A percentile compares a stretch with the other conserved stretches of the same genome.
phyloP scores from a whole-genome alignment of 2,888 invertebrate genomes.

The Leuctra nigra region DNA sequence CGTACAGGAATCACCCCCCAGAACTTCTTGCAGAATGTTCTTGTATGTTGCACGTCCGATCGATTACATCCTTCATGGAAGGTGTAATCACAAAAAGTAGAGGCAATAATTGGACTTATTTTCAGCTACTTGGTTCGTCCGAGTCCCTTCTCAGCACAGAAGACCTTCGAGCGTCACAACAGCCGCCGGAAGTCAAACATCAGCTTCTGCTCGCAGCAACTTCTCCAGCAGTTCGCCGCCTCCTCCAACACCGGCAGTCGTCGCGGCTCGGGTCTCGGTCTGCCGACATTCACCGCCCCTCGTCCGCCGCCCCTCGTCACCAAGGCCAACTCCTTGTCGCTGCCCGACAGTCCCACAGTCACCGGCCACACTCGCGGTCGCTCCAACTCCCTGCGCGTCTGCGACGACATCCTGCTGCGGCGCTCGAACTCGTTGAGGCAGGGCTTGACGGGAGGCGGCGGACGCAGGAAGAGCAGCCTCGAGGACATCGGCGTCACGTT shows the following conservation, averaged over 20 bases:
- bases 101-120: no score
- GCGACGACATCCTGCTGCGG: conserved; percentile 75
- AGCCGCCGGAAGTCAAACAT: conserved; percentile 86
- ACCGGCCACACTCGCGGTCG: conserved; percentile 65
- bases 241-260: conserved; percentile 51
- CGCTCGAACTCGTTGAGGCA: conserved; percentile 80
- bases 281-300: conserved; percentile 52
- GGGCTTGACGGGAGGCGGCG: conserved; percentile 61
- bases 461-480: conserved; percentile 70
- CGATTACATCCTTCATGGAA: no score
- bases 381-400: conserved; percentile 80
- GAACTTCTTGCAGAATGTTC: no score
- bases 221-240: conserved; percentile 56
- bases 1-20: no score
- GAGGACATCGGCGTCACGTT: conserved; percentile 75
- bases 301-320: conserved; percentile 72
- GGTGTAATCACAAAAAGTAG: no score
- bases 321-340: conserved; percentile 81
- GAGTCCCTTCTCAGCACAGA: conserved; percentile 91
- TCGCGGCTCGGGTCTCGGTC: conserved; percentile 61
- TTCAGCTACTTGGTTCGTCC: conserved; percentile 84
- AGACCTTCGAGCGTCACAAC: conserved; percentile 89
- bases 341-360: conserved; percentile 83
- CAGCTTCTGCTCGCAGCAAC: conserved; percentile 77
- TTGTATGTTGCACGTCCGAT: no score